Conservation (phyloP, 2,797 vertebrate species). For the Atherinosoma microstoma region DNA sequence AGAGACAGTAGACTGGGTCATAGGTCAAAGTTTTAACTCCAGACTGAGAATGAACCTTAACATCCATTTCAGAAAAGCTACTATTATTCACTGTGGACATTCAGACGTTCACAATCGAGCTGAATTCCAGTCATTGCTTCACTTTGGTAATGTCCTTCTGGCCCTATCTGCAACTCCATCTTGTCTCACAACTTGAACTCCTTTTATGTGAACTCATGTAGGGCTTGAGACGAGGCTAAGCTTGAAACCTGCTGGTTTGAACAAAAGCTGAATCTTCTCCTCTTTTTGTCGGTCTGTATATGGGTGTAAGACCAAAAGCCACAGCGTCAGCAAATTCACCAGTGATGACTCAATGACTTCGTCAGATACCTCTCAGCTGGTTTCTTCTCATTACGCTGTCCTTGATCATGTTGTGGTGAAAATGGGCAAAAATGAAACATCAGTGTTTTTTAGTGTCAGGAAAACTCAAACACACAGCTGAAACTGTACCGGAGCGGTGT, state of each 20-base stretch:
- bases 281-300: no score
- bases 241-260: neutral
- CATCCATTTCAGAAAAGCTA: neutral
- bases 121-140: slow-evolving; percentile 1
- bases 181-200: neutral
- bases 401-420: neutral
- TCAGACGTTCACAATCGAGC: neutral
- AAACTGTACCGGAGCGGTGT: neutral
- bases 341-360: neutral
- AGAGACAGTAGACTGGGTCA: neutral
- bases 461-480: neutral
- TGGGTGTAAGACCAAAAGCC: neutral
- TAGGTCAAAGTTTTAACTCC: slow-evolving; percentile 18
- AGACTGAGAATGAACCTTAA: neutral
- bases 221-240: neutral
- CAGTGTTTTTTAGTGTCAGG: no score
- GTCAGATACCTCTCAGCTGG: neutral
- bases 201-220: neutral
- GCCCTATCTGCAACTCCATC: neutral
- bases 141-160: neutral
- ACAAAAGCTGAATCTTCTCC: neutral
- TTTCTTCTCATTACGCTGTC: neutral
- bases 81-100: neutral
- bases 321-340: neutral
- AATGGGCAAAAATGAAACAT: neutral